A percentile compares a stretch with the other conserved stretches of the same genome.
These are phyloP conservation scores for Dolichomitus sp. DNA, from an alignment of 2,888 invertebrate species.

Conservation along the genomic window DNA sequence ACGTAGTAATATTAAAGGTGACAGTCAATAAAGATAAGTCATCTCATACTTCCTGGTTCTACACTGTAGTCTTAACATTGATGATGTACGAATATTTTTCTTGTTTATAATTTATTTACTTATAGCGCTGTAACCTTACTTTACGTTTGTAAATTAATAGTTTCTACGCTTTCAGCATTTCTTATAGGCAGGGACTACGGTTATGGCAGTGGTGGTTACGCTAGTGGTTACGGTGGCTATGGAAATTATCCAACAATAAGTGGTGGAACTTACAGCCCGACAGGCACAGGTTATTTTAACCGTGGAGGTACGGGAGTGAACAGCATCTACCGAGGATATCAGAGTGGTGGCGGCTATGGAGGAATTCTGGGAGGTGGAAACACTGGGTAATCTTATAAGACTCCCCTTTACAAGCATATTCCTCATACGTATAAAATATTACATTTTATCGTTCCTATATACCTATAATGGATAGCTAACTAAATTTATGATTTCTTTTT, in stretches of 20 bases:
- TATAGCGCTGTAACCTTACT: neutral
- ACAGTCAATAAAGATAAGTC: too few species aligned
- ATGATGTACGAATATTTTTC: neutral
- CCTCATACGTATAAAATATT: neutral
- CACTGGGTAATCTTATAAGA: conserved; percentile 73
- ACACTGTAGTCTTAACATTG: too few species aligned
- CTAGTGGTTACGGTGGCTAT: conserved; percentile 70
- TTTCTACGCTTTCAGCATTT: conserved; percentile 72
- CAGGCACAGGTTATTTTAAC: conserved; percentile 63
- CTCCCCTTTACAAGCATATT: neutral
- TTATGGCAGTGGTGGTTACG: conserved; percentile 67
- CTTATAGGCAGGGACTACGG: conserved; percentile 77
- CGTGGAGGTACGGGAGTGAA: conserved; percentile 69
- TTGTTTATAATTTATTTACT: neutral
- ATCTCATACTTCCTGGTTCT: too few species aligned
- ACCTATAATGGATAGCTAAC: neutral
- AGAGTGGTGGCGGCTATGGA: conserved; percentile 65
- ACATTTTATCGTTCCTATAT: neutral
- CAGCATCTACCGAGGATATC: conserved; percentile 73
- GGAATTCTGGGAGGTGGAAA: conserved; percentile 75
- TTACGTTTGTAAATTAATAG: conserved; percentile 1
- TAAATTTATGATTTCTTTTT: neutral
- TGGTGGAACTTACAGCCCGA: conserved; percentile 69
- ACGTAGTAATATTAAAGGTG: too few species aligned
- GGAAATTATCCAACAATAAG: conserved; percentile 69